Evolutionary conservation across 1,140 invertebrate species (phyloP).

Genomic region (Zaprionus davidi): DNA sequence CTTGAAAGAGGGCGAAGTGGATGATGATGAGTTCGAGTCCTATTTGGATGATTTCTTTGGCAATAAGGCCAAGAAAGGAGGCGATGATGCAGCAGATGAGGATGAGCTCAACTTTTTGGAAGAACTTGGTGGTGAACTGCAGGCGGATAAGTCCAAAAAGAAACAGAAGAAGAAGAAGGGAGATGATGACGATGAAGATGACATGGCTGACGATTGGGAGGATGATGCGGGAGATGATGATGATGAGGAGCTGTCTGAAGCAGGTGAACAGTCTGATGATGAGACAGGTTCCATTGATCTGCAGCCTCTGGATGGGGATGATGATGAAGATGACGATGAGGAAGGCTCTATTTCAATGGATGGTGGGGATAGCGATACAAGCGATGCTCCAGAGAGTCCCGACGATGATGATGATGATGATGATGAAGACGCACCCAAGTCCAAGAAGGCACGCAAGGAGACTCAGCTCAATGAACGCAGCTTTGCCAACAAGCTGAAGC

Average conservation of each 20-base stretch:
- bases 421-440: conserved; percentile 68
- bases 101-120: conserved; percentile 79
- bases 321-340: conserved; percentile 74
- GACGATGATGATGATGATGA: conserved; percentile 58
- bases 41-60: conserved; percentile 88
- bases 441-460: conserved; percentile 81
- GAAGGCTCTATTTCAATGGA: conserved; percentile 58
- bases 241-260: conserved; percentile 70
- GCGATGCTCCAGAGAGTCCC: conserved; percentile 61
- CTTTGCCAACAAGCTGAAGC: conserved; percentile 77
- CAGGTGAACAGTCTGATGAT: conserved; percentile 73
- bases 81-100: conserved; percentile 82
- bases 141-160: conserved; percentile 60
- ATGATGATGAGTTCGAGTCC: conserved; percentile 93
- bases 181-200: conserved; percentile 76
- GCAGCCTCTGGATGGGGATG: conserved; percentile 59
- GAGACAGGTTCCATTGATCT: conserved; percentile 72
- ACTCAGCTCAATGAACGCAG: conserved; percentile 45
- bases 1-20: conserved; percentile 90
- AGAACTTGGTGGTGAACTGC: conserved; percentile 71
- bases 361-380: conserved; percentile 54
- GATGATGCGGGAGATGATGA: conserved; percentile 72
- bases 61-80: conserved; percentile 82
- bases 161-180: conserved; percentile 82
- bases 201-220: conserved; percentile 77